Conservation (phyloP, 2,797 vertebrate genomes). For the Dendrocincla fuliginosa region DNA sequence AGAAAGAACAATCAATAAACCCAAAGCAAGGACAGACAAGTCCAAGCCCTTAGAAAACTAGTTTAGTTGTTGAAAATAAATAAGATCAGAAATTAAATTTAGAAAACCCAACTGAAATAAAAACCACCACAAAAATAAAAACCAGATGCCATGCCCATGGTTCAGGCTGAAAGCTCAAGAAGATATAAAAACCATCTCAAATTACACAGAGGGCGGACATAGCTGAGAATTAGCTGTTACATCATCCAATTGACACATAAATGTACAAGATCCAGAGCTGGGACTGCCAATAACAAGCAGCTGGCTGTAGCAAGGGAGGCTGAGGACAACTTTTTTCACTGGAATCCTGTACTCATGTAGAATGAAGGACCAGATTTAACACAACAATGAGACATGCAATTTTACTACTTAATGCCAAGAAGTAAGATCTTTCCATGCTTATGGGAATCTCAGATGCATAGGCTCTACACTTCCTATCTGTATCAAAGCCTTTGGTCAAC, state of each 20-base stretch:
- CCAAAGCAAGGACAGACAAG: not conserved
- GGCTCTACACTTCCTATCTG: not conserved
- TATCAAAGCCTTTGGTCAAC: not conserved
- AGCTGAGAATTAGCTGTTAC: not conserved
- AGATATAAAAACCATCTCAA: not conserved
- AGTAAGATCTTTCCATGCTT: not conserved
- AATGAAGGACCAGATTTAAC: not conserved
- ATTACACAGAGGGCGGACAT: not conserved
- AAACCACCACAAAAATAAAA: not conserved
- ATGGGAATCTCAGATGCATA: not conserved
- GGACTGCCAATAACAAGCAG: not conserved
- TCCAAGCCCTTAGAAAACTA: not conserved
- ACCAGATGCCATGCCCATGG: fast-evolving
- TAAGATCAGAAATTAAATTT: not conserved
- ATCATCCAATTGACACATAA: not conserved
- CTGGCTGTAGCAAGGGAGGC: not conserved
- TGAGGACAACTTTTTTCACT: not conserved
- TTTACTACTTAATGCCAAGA: not conserved
- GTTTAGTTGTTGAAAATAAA: not conserved
- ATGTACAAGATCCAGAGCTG: not conserved
- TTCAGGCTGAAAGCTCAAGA: not conserved
- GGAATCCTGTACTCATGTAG: not conserved
- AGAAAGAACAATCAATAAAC: not conserved
- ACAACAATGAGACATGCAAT: not conserved
- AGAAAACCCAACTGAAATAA: not conserved